Evolutionary conservation across 2,888 invertebrate genomes (phyloP), one percentile per base, ranked within the genome.

Genomic region (Acleris emargana): DNA sequence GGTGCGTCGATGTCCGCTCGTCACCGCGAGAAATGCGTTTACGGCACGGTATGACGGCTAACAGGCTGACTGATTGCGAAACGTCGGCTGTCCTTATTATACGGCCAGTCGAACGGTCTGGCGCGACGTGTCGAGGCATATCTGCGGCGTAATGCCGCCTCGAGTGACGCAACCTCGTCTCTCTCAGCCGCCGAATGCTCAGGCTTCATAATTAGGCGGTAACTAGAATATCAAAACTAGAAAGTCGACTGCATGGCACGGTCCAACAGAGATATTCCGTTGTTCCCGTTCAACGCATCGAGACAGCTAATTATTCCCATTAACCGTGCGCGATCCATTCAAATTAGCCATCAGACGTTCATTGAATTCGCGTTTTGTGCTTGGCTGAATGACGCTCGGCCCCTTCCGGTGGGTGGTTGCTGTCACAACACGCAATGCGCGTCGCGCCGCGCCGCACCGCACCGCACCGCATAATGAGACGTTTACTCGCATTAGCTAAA

Each of bases 401-500:
- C 86, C 79, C 89, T 91, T 91, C 92, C 91, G 91, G 91, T 91
- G 91, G 91, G 92, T 92, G 91, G 91, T 83, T 90, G 89, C 89
- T 91, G 92, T 91, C 92, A 92, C 91, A 92, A 91, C 91, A 92
- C 86, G 91, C 88, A 89, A 86, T 86, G 88, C 89, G 89, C 90
- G 89, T 88, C 89, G 89, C 86, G 86, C 85, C 89, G 87, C 90
- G 87, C 86, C 83, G 89, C 70, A 62, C 64, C 68, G 68, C 64
- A 66, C 66, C 66, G 66, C 89, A 86, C 85, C 91, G 91, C 91
- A 91, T 92, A 92, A 92, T 92, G 91, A 91, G 91, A 91, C 91
- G 92, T 89, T 91, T 91, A 88, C 91, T 92, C 92, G 89, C 90
- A 92, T 92, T 92, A 92, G 92, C 92, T 88, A 90, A 92, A 92